Percentiles rank a stretch among this genome's conserved stretches.
Evolutionary conservation across 2,113 vertebrate genomes (phyloP).

Genomic region (Elaphurus davidianus): DNA sequence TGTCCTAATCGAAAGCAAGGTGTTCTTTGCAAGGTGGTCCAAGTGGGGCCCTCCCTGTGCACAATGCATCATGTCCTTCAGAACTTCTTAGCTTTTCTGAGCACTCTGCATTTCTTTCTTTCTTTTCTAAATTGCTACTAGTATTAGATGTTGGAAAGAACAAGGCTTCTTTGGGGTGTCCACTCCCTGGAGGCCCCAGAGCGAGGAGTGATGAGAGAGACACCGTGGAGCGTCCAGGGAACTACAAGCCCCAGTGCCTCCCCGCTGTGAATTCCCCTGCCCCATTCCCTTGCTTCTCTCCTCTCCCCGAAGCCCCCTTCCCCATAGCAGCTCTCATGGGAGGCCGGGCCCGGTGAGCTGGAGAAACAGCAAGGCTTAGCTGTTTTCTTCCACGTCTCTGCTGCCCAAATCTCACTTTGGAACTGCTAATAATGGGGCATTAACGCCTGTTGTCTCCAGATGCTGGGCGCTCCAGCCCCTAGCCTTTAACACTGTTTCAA

Average conservation of each 20-base stretch:
- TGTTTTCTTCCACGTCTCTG: not conserved
- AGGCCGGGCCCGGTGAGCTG: not conserved
- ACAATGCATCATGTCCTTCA: not conserved
- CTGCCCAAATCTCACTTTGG: not conserved
- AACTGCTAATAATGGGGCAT: not conserved
- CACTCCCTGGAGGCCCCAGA: not conserved
- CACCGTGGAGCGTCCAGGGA: not conserved
- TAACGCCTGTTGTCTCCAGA: not conserved
- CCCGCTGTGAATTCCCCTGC: not conserved
- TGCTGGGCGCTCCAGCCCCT: not conserved
- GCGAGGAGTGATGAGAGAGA: not conserved
- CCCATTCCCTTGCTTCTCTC: not conserved
- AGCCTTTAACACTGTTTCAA: not conserved
- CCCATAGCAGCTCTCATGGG: not conserved
- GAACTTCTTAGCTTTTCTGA: not conserved
- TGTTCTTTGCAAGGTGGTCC: not conserved
- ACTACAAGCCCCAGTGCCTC: fast-evolving
- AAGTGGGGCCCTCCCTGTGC: not conserved
- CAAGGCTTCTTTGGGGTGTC: not conserved
- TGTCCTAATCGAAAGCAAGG: not conserved
- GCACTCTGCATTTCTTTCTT: conserved; percentile 28
- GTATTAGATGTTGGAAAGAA: conserved; percentile 15
- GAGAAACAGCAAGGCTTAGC: not conserved
- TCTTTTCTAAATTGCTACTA: not conserved
- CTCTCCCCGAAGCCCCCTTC: not conserved